Percentiles rank a stretch among this genome's conserved stretches.
Evolutionary conservation across 1,140 invertebrate genomes (phyloP).

Genomic region (Anastrepha obliqua): DNA sequence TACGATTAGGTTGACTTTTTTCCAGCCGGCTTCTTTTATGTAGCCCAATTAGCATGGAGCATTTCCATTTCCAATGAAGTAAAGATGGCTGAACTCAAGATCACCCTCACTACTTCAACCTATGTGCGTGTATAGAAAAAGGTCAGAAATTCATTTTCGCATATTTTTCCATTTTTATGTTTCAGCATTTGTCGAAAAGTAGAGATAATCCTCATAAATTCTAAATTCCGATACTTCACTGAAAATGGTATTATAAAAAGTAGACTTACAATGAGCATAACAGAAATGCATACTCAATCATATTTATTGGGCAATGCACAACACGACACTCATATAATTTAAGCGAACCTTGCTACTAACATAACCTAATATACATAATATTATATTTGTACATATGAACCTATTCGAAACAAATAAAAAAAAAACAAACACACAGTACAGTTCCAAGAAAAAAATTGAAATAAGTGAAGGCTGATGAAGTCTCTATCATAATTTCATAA

Average conservation of each 20-base stretch:
- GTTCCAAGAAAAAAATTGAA: neutral
- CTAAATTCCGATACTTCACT: slow-evolving; percentile 11
- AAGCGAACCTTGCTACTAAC: too few relatives aligned
- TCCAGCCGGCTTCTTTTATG: too few relatives aligned
- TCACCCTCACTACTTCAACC: too few relatives aligned
- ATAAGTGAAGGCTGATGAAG: neutral
- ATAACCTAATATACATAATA: neutral
- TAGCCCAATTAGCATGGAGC: too few relatives aligned
- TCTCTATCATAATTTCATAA: slow-evolving; percentile 28
- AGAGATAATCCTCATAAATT: slow-evolving; percentile 27
- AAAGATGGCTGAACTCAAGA: too few relatives aligned
- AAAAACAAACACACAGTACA: neutral
- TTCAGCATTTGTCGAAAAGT: too few relatives aligned
- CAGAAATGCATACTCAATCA: neutral
- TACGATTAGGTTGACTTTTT: too few relatives aligned
- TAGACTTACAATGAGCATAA: neutral
- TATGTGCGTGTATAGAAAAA: too few relatives aligned
- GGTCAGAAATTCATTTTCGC: too few relatives aligned
- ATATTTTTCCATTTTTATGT: too few relatives aligned
- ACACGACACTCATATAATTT: neutral
- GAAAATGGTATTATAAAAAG: slow-evolving; percentile 6
- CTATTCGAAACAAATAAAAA: neutral
- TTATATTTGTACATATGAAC: neutral
- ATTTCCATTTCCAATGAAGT: too few relatives aligned
- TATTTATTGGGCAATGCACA: neutral